Conservation (phyloP, 2,797 vertebrate genomes). For the Silurus aristotelis region DNA sequence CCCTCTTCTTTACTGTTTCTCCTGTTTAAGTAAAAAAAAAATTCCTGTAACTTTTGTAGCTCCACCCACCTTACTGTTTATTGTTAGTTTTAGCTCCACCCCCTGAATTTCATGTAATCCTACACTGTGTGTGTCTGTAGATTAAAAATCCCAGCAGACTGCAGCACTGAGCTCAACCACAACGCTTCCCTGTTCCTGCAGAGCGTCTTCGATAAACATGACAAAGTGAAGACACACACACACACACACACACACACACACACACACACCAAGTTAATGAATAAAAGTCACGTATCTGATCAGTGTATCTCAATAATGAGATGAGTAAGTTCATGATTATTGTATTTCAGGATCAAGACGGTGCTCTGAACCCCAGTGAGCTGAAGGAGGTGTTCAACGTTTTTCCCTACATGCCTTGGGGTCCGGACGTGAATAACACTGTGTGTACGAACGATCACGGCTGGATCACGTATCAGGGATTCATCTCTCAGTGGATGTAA, state of each 20-base stretch:
- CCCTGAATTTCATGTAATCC: not conserved
- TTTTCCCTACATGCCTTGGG: conserved; percentile 87
- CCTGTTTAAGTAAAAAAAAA: not conserved
- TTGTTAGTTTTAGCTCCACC: not conserved
- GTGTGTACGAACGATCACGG: conserved; percentile 92
- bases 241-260: no score
- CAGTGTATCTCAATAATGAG: not conserved
- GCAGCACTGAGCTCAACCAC: conserved; percentile 96
- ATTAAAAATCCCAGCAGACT: conserved; percentile 88
- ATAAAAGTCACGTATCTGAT: not conserved
- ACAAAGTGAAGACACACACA: conserved; percentile 78
- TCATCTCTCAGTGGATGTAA: conserved; percentile 97
- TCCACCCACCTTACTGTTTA: not conserved
- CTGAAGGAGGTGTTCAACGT: conserved; percentile 90
- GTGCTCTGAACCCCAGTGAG: conserved; percentile 91
- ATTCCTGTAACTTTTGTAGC: not conserved
- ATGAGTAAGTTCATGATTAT: not conserved
- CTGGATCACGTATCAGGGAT: conserved; percentile 97
- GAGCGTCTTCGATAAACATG: conserved; percentile 95
- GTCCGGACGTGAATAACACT: conserved; percentile 92
- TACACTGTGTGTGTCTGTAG: conserved; percentile 64
- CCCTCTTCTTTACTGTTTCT: not conserved
- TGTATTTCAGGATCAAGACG: conserved; percentile 86
- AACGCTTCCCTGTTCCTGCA: conserved; percentile 96
- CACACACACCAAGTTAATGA: not conserved